A percentile compares a stretch with the other conserved stretches of the same genome.
phyloP scores from a whole-genome alignment of 2,888 invertebrate species.

The Andrena praecox region DNA sequence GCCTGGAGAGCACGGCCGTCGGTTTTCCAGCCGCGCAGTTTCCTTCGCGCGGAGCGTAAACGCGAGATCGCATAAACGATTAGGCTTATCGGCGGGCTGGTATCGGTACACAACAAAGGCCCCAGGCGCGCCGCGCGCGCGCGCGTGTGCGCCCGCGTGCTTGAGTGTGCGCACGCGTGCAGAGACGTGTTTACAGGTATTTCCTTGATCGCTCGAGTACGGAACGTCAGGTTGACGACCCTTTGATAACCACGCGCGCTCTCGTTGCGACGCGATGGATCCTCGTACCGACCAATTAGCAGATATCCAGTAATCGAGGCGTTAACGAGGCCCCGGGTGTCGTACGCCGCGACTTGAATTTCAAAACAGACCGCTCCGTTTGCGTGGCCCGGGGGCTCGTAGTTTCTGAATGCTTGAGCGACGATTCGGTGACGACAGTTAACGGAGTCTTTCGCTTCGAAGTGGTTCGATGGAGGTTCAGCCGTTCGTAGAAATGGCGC shows the following conservation, averaged over 20 bases:
- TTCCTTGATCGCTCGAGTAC: slow-evolving; percentile 61
- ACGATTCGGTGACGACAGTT: too few species aligned
- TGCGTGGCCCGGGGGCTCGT: too few species aligned
- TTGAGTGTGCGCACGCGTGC: neutral
- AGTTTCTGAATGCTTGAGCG: too few species aligned
- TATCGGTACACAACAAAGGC: slow-evolving; percentile 32
- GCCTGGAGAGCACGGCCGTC: neutral
- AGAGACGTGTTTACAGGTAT: slow-evolving; percentile 47
- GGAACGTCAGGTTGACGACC: slow-evolving; percentile 73
- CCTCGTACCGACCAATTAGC: slow-evolving; percentile 63
- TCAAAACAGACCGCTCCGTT: slow-evolving; percentile 3
- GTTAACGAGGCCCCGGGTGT: slow-evolving; percentile 51
- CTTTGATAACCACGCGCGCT: slow-evolving; percentile 71
- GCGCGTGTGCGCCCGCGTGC: slow-evolving; percentile 13
- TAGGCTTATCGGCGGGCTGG: slow-evolving; percentile 41
- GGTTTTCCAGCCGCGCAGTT: too few species aligned
- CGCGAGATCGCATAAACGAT: slow-evolving; percentile 29
- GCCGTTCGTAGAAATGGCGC: neutral
- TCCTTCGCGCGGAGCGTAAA: neutral
- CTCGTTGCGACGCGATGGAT: slow-evolving; percentile 57
- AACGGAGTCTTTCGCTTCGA: too few species aligned
- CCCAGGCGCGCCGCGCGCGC: neutral
- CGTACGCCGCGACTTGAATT: neutral
- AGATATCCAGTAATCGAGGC: slow-evolving; percentile 65
- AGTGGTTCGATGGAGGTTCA: slow-evolving; percentile 1